Conservation (phyloP, 92 coral and sea anemone species). For the Nematostella vectensis region DNA sequence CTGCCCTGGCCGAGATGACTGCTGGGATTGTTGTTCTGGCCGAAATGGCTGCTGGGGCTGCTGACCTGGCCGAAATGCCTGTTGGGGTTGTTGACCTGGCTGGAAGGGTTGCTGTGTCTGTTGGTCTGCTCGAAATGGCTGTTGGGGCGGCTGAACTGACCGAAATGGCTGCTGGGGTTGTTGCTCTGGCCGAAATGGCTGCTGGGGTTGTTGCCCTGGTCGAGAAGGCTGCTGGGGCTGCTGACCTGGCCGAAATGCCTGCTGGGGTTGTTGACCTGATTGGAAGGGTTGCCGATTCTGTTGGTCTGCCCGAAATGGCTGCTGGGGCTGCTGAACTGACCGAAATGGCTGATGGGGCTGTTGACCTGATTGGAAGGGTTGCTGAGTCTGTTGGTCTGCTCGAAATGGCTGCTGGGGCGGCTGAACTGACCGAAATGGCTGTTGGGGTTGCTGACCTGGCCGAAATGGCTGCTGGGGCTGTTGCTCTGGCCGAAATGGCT, state of each 20-base stretch:
- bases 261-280: constrained; percentile 23
- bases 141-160: constrained; percentile 12
- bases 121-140: constrained; percentile 2
- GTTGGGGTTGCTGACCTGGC: constrained; percentile 21
- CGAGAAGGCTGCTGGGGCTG: constrained; percentile 21
- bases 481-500: constrained; percentile 23
- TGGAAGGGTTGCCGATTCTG: constrained; percentile 9
- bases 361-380: neutral
- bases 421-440: constrained; percentile 24
- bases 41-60: constrained; percentile 27
- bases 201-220: constrained; percentile 12
- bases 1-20: constrained; percentile 15
- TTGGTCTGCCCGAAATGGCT: constrained; percentile 8
- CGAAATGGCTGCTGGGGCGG: constrained; percentile 12
- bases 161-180: constrained; percentile 15
- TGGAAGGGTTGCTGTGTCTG: constrained; percentile 10
- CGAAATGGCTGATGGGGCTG: neutral
- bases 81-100: constrained; percentile 2
- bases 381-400: constrained; percentile 2
- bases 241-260: constrained; percentile 11
- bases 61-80: neutral
- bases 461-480: constrained; percentile 27
- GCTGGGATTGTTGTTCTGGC: constrained; percentile 20
- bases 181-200: neutral
- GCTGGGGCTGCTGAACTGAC: constrained; percentile 6